Evolutionary conservation across 2,888 invertebrate genomes (phyloP), one percentile per base, ranked within the genome.

Genomic region (Ormia ochracea): DNA sequence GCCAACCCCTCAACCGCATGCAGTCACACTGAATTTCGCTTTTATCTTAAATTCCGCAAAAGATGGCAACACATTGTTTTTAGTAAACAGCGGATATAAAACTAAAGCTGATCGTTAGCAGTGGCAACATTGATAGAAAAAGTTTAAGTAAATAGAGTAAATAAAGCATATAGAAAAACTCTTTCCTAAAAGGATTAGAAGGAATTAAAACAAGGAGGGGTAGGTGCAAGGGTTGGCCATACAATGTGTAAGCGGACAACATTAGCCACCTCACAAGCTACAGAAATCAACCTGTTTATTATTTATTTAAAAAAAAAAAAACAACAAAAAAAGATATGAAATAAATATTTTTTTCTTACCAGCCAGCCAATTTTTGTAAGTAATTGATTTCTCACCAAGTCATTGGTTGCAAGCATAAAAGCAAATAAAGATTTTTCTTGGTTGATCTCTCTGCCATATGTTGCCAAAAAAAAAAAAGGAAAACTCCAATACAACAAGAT

Each of bases 51-150:
- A n/a, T 10, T 38, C 21, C 19, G 12, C 6, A 48, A 31, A 48
- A 63, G 28, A 12, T 56, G 69, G 69, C 63, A 66, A 38, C 76
- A 69, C 43, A 63, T 61, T 54, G 52, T 56, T 54, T 14, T 7
- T 7, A 1, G 0, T 1, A 4, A 12, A 48, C 28, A 56, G 12
- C 56, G 61, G 56, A 63, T 70, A 65, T 63, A 50, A 70, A 63
- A 65, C 63, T 65, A 56, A 52, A 36, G 65, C 69, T 58, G 65
- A 74, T 75, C 59, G 79, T 79, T 79, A 69, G 65, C 56, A 52
- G 36, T 52, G 58, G 23, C 50, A 58, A 23, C 36, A 58, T 52
- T 19, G 14, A 63, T 54, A 68, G 38, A 33, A 50, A 65, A 26
- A 58, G 65, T 23, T 41, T 33, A 21, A n/a, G 23, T 31, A 10